Conservation (phyloP, 2,797 vertebrate species). For the Sphaeramia orbicularis region DNA sequence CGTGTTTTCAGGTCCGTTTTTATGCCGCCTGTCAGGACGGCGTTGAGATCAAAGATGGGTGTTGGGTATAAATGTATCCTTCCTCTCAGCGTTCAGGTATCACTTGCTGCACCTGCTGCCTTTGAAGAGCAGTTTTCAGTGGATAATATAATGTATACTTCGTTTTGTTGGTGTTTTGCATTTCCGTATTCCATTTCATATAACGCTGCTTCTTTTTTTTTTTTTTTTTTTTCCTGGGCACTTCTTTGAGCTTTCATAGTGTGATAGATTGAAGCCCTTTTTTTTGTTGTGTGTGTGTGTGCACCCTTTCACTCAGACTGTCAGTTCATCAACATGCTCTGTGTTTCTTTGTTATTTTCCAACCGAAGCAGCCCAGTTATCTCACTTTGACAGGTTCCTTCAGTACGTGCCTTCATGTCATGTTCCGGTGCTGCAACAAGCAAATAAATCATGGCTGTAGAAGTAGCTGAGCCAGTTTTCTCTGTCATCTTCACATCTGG, state of each 20-base stretch:
- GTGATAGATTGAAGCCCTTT: constrained; percentile 22
- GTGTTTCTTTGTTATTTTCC: constrained; percentile 36
- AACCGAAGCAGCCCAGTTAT: constrained; percentile 34
- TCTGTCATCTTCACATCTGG: constrained; percentile 9
- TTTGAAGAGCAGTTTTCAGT: constrained; percentile 52
- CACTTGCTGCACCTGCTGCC: constrained; percentile 37
- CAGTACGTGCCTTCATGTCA: constrained; percentile 28
- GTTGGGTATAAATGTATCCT: constrained; percentile 40
- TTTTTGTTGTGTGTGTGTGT: constrained; percentile 19
- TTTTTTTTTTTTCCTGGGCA: not conserved
- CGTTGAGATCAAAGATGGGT: constrained; percentile 64
- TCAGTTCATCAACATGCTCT: constrained; percentile 32
- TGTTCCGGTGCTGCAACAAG: constrained; percentile 22
- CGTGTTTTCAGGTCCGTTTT: constrained; percentile 40
- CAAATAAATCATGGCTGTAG: constrained; percentile 23
- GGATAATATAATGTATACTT: constrained; percentile 25
- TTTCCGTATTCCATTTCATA: constrained; percentile 25
- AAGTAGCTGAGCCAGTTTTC: constrained; percentile 1
- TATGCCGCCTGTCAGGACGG: constrained; percentile 43
- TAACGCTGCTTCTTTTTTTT: constrained; percentile 1
- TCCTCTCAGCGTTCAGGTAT: constrained; percentile 34
- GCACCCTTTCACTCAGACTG: constrained; percentile 18
- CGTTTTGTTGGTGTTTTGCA: constrained; percentile 30
- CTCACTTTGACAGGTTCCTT: constrained; percentile 44
- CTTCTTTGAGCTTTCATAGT: constrained; percentile 20